Percentiles rank a stretch among this genome's conserved stretches.
Conservation (phyloP, 1,140 invertebrate species). For the Polyergus mexicanus region DNA sequence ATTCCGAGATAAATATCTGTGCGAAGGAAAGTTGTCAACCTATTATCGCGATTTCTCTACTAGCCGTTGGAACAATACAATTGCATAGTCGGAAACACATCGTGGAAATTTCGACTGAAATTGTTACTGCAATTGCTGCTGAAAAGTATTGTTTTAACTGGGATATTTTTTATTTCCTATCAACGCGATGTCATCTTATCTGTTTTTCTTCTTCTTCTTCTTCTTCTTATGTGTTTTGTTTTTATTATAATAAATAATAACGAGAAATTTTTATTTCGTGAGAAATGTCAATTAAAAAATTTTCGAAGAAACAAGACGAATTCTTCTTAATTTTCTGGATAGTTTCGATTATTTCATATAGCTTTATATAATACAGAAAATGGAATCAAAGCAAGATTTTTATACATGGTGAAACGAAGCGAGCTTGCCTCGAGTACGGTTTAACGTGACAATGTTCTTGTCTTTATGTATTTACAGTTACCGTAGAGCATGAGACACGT, state of each 20-base stretch:
- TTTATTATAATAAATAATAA: background rate
- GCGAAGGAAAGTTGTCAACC: background rate
- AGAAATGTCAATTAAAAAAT: conserved; percentile 6
- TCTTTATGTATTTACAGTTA: conserved; percentile 1
- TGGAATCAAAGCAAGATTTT: background rate
- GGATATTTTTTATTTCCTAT: background rate
- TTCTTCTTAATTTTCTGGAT: no score
- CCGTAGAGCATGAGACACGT: background rate
- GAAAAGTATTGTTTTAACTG: background rate
- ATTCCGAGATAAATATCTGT: background rate
- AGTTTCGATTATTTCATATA: background rate
- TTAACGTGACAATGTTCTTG: background rate
- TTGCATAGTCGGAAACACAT: background rate
- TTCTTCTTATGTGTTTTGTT: background rate
- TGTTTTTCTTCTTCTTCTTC: background rate
- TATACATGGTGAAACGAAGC: background rate
- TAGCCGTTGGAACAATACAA: background rate
- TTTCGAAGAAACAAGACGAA: background rate
- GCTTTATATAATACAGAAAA: background rate
- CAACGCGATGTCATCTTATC: background rate
- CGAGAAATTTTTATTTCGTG: background rate
- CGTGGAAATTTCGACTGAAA: background rate
- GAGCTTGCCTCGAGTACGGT: background rate
- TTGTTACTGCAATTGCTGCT: background rate
- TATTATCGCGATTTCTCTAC: background rate